Evolutionary conservation across 2,797 vertebrate genomes (phyloP).

Genomic region (Sebastes flavidus): DNA sequence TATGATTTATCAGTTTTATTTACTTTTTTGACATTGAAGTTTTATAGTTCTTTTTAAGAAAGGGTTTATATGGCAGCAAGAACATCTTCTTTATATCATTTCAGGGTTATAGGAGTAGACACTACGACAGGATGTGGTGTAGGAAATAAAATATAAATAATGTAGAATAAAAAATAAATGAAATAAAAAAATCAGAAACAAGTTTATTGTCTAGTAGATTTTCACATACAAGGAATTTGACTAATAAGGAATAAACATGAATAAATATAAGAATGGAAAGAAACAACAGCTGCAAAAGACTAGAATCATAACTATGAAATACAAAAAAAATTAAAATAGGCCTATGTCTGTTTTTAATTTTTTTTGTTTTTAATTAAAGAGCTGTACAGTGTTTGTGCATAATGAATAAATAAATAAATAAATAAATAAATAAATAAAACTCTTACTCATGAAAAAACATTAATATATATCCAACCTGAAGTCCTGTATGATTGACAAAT

Average conservation of each 20-base stretch:
- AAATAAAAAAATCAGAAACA: not conserved
- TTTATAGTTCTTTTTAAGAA: not conserved
- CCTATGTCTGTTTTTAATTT: not conserved
- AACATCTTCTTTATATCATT: not conserved
- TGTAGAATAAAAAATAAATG: too few species aligned
- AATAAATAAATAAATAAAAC: too few species aligned
- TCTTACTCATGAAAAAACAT: not conserved
- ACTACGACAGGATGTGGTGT: not conserved
- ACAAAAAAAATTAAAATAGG: not conserved
- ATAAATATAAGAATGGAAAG: not conserved
- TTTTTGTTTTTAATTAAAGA: not conserved
- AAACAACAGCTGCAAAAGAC: not conserved
- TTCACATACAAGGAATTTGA: not conserved
- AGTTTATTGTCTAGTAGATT: not conserved
- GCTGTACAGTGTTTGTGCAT: not conserved
- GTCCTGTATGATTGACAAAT: not conserved
- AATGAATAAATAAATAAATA: not conserved
- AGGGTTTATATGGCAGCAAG: not conserved
- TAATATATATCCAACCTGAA: not conserved
- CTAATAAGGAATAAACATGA: too few species aligned
- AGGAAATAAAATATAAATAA: too few species aligned
- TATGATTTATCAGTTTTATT: not conserved
- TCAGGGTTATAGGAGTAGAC: not conserved
- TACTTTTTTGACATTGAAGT: not conserved
- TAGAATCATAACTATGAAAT: too few species aligned